Percentiles rank a stretch among this genome's conserved stretches.
These are phyloP conservation scores for Rousettus madagascariensis DNA, from an alignment of 2,797 vertebrate species.

Conservation along the genomic window DNA sequence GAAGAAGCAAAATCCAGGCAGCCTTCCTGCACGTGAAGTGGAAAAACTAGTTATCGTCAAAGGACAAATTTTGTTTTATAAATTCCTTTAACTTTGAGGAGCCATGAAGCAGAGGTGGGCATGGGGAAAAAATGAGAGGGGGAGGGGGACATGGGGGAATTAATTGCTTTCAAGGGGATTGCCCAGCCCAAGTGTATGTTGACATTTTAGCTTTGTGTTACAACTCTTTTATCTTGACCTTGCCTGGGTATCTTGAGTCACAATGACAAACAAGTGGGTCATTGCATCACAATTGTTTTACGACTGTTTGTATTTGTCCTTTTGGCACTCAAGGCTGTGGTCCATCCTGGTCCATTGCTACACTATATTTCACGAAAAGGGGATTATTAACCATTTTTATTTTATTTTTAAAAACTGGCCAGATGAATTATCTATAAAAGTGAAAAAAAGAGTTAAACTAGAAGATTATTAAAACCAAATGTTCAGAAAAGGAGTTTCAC, in stretches of 20 bases:
- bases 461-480: slow-evolving; percentile 49
- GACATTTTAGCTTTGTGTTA: background rate
- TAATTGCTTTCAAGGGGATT: background rate
- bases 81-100: background rate
- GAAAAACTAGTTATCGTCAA: background rate
- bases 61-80: background rate
- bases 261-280: background rate
- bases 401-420: slow-evolving; percentile 20
- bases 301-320: background rate
- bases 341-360: no score
- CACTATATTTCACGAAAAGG: background rate
- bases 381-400: background rate
- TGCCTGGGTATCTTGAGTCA: background rate
- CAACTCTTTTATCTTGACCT: slow-evolving; percentile 22
- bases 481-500: slow-evolving; percentile 36
- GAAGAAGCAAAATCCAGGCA: background rate
- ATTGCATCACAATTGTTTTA: background rate
- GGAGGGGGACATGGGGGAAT: accelerated
- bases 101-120: background rate
- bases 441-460: slow-evolving; percentile 37
- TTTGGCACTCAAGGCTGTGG: background rate
- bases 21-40: background rate
- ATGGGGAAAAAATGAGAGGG: background rate
- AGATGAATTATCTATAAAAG: background rate
- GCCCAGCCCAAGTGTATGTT: background rate